Evolutionary conservation across 2,888 invertebrate genomes (phyloP), one percentile per base, ranked within the genome.

Genomic region (Brachyptera risi): DNA sequence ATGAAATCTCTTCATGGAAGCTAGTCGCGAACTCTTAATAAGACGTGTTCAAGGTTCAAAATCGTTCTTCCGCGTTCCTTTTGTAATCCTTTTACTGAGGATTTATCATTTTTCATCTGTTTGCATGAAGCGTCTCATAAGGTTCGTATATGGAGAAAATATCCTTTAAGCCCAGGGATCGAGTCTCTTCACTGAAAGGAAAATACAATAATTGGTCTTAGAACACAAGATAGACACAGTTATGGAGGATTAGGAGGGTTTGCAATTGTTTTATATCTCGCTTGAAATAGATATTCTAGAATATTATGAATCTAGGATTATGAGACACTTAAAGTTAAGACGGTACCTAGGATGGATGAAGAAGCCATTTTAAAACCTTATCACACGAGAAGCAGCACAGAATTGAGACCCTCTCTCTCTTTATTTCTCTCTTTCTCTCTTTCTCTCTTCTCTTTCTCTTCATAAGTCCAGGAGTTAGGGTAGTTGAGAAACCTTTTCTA

Each of bases 221-320:
- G 13, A 21, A 42, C 21, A 47, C 21, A 47, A 24, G 23, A 47
- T 21, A 47, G n/a, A n/a, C n/a, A 47, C 47, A 47, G 23, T 47
- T 47, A 47, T 24, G 21, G 24, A 24, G 13, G 47, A 17, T 47
- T 11, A 2, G 13, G 24, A 23, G 23, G 47, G 11, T 21, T 47
- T 21, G 47, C 21, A 47, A 47, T 47, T 47, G 47, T 47, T 47
- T 47, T 47, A 47, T 24, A 47, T 47, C 47, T 24, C 5, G 47
- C n/a, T 13, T 47, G 21, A 47, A 47, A 47, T 47, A 47, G 47
- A 47, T 47, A 47, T 47, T 47, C 21, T n/a, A 21, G 47, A 47
- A 47, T 47, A n/a, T n/a, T n/a, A 47, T 47, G 47, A 47, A 47
- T 47, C 47, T 47, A 21, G 24, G 47, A 17, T 47, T 47, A 23